These are phyloP conservation scores for Heliothis peltigera DNA, from an alignment of 2,888 invertebrate species.

Conservation along the genomic window DNA sequence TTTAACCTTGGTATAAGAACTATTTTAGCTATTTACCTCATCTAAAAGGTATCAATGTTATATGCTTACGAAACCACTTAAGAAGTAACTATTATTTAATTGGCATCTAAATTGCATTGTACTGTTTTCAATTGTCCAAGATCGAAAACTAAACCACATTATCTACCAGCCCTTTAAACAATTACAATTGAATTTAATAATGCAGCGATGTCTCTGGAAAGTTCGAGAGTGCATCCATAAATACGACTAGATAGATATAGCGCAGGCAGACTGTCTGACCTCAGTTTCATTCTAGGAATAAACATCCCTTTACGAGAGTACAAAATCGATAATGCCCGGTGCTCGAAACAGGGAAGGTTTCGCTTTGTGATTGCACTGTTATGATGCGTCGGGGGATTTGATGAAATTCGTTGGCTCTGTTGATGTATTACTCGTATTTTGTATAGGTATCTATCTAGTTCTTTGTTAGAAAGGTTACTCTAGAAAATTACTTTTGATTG, in stretches of 20 bases:
- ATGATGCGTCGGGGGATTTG: too few relatives aligned
- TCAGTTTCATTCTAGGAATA: slow-evolving; percentile 35
- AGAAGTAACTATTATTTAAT: too few relatives aligned
- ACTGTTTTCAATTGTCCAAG: neutral
- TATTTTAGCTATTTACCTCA: too few relatives aligned
- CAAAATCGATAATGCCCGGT: slow-evolving; percentile 51
- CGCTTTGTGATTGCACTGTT: neutral
- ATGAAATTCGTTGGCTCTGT: too few relatives aligned
- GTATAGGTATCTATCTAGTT: too few relatives aligned
- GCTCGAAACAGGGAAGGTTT: neutral
- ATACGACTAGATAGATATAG: slow-evolving; percentile 4
- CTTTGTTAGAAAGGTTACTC: too few relatives aligned
- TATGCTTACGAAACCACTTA: too few relatives aligned
- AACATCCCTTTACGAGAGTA: slow-evolving; percentile 29
- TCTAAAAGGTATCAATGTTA: too few relatives aligned
- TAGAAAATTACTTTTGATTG: too few relatives aligned
- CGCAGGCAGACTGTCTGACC: neutral
- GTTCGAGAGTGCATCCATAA: slow-evolving; percentile 15
- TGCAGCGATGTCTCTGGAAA: neutral
- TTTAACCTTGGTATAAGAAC: too few relatives aligned
- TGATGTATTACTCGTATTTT: neutral
- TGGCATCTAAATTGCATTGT: neutral
- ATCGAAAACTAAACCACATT: neutral
- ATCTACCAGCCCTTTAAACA: neutral
- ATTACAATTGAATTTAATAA: neutral